Evolutionary conservation across 2,888 invertebrate species (phyloP).

Genomic region (Sussaba pulchella): DNA sequence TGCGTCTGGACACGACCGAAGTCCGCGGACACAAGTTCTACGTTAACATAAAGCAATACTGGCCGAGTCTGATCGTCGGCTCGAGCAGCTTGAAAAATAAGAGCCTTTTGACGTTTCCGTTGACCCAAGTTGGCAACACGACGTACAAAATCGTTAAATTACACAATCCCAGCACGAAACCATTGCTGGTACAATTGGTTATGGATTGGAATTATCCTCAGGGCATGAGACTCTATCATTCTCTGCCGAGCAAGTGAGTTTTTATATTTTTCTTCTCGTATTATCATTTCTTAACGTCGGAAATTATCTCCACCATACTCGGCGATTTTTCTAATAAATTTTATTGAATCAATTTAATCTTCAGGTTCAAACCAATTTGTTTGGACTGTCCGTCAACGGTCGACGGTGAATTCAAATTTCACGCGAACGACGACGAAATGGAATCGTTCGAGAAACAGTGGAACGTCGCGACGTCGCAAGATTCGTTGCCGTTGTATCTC

Average conservation of each 20-base stretch:
- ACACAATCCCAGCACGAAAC: constrained; percentile 90
- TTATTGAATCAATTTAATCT: constrained; percentile 12
- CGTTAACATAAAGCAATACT: constrained; percentile 88
- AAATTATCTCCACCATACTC: too few relatives aligned
- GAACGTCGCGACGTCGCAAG: constrained; percentile 74
- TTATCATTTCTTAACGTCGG: too few relatives aligned
- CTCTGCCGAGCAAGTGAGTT: constrained; percentile 84
- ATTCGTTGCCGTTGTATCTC: constrained; percentile 78
- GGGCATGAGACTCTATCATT: constrained; percentile 86
- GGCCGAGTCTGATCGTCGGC: constrained; percentile 87
- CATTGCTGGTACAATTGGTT: constrained; percentile 91
- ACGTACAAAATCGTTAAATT: constrained; percentile 88
- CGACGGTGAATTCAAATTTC: constrained; percentile 80
- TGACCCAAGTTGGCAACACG: constrained; percentile 91
- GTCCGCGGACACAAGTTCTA: constrained; percentile 88
- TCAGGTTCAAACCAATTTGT: constrained; percentile 80
- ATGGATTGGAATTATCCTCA: constrained; percentile 90
- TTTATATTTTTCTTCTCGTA: constrained; percentile 18
- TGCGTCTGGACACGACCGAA: constrained; percentile 91
- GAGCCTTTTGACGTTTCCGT: constrained; percentile 87
- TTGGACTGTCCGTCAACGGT: constrained; percentile 76
- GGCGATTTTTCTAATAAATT: too few relatives aligned
- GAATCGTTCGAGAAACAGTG: constrained; percentile 77
- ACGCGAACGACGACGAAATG: constrained; percentile 70
- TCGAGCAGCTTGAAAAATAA: constrained; percentile 80